Evolutionary conservation across 1,140 invertebrate species (phyloP).

Genomic region (Solenopsis fugax): DNA sequence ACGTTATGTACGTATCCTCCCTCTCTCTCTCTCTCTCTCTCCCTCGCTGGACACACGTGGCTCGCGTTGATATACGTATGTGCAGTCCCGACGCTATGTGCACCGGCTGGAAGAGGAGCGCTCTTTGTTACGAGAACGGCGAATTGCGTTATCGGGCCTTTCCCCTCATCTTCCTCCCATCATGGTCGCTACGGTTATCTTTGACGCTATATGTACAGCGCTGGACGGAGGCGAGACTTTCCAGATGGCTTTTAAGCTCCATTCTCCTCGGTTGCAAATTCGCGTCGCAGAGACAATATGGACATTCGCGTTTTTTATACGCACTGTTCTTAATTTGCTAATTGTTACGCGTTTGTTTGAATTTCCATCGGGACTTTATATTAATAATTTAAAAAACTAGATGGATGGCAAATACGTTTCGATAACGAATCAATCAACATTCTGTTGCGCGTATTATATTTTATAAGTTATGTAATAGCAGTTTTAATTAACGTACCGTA

Average conservation of each 20-base stretch:
- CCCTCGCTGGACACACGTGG: constrained; percentile 32
- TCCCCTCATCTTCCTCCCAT: constrained; percentile 38
- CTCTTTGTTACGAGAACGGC: constrained; percentile 60
- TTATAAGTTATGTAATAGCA: not conserved
- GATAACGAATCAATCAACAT: not conserved
- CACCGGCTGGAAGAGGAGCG: constrained; percentile 29
- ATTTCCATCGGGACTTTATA: not conserved
- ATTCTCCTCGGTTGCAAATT: constrained; percentile 1
- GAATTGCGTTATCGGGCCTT: constrained; percentile 60
- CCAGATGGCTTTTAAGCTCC: constrained; percentile 28
- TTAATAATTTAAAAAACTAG: not conserved
- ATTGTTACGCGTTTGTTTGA: not conserved
- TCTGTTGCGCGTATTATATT: not conserved
- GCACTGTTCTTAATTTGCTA: not conserved
- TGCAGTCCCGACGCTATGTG: constrained; percentile 18
- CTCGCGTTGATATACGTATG: constrained; percentile 36
- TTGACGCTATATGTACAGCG: constrained; percentile 17
- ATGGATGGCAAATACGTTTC: not conserved
- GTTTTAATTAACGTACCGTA: not conserved
- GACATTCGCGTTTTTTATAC: not conserved
- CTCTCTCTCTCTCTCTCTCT: too few species aligned
- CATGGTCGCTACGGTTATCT: constrained; percentile 61
- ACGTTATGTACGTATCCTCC: constrained; percentile 29
- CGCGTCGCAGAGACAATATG: not conserved
- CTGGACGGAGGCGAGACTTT: constrained; percentile 7